Conservation (phyloP, 2,113 vertebrate genomes). For the Sturnus vulgaris region DNA sequence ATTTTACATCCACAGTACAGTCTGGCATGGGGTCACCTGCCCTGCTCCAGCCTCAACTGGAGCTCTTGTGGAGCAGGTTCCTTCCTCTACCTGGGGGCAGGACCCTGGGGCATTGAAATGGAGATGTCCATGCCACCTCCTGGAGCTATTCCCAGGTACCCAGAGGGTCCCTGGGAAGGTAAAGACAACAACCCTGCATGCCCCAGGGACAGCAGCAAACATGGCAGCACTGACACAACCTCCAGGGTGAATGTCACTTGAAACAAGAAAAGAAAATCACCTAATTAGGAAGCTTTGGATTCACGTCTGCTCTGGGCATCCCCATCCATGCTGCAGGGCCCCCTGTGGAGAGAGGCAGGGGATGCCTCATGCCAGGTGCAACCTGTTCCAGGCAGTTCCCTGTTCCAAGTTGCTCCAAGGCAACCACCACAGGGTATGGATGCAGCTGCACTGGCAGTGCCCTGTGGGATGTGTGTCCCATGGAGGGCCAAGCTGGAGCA, state of each 20-base stretch:
- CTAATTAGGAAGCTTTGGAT: not conserved
- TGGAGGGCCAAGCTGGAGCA: not conserved
- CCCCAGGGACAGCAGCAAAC: not conserved
- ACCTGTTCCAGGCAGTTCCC: not conserved
- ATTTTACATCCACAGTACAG: not conserved
- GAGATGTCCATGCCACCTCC: rapidly evolving
- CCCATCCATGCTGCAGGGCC: too few relatives aligned
- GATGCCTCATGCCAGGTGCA: not conserved
- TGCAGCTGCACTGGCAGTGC: not conserved
- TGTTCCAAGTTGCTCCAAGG: not conserved
- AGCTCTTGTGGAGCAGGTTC: not conserved
- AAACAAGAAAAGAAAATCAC: not conserved
- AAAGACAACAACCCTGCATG: not conserved
- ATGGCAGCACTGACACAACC: rapidly evolving
- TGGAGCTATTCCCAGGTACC: not conserved
- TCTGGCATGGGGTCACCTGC: not conserved
- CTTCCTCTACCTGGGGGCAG: rapidly evolving
- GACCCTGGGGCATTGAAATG: not conserved
- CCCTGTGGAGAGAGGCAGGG: not conserved
- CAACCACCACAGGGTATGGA: rapidly evolving
- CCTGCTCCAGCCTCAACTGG: not conserved
- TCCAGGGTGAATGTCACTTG: rapidly evolving
- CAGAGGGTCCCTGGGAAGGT: not conserved
- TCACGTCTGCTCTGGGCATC: not conserved
- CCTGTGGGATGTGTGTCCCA: rapidly evolving